Base-by-base conservation (phyloP, 2,888 invertebrate species). In the Camponotus fellah region DNA sequence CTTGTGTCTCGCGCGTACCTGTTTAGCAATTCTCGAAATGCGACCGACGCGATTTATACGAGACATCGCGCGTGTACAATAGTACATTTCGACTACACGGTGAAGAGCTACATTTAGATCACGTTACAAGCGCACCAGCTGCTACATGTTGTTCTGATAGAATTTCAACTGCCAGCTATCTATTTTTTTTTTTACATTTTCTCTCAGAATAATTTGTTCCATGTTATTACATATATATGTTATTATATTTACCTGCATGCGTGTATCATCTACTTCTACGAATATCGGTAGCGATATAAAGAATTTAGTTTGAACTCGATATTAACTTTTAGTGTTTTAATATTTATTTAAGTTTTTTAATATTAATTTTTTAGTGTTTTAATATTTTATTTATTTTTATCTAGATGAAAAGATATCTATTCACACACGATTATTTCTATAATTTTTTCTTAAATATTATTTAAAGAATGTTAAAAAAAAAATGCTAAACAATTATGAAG, bases 21-120 rank as follows among this genome's bases (percentile, higher is more conserved):
- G 60, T 80, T 71, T 71, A 71, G 60, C 72, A 71, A 80, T 80
- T 80, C 72, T 80, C 72, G 72, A 80, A 80, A 80, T 71, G 34
- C 71, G 71, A 79, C 71, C 46, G 71, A 43, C 21, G 60, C 71
- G 79, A 71, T 69, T 60, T 79, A 68, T 77, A 68, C 32, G 56
- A 58, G 77, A 68, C 77, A 77, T 77, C 14, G 69, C 49, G 49
- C 49, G 8, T 9, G 32, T 69, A 69, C 56, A 69, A 77, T 77
- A 69, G 69, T 77, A 77, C 69, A 77, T 69, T 56, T 68, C 56
- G 56, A 56, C 69, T 58, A 37, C 77, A 58, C 32, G 56, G n/a
- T 53, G 56, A 77, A 40, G 56, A 77, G 77, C 43, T 26, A 43
- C 69, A 77, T 69, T 77, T 77, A 77, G 68, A 69, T 69, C 56